Base-by-base conservation (phyloP, 2,888 invertebrate species). In the Drosophila villosipedis region DNA sequence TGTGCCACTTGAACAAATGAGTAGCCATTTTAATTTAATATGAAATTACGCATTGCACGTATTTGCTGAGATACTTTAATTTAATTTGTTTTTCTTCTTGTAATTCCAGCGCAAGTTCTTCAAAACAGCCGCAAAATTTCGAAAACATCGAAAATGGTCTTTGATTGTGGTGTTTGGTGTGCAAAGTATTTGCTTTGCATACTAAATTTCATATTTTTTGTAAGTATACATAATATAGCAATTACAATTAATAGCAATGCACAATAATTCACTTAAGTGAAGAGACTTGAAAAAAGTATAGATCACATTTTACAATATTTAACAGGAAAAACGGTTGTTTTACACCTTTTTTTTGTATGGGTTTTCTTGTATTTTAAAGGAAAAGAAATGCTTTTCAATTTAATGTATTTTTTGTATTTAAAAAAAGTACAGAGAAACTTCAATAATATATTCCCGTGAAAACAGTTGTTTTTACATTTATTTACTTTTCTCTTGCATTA, bases 141-240 rank as follows among this genome's bases (percentile, higher is more conserved):
- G 66, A 85, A 85, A 85, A 81, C 85, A 76, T 67, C 74, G 84
- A 92, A 91, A 83, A 94, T 94, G 94, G 92, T 93, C 73, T 92
- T 92, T 63, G 95, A 95, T 92, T 95, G 95, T 87, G 95, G 94
- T 79, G 94, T 95, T 73, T 95, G 95, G 93, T 94, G 95, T 92
- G 95, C 95, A 91, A 96, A 96, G 94, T 96, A 96, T 93, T 94
- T 96, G 82, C 94, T 96, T 73, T 96, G 96, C 93, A 94, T 96
- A 91, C 95, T 96, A 94, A 96, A 96, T 93, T 96, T 96, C 91
- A 92, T 95, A 78, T 95, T 96, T 93, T 96, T 96, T 91, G 96
- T 96, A 94, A 96, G 96, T 96, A 47, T 4, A 94, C 43, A 4
- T 10, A 30, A 52, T 41, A 43, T 28, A 33, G 28, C 14, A 43